These are phyloP conservation scores for Eupithecia dodoneata DNA, from an alignment of 2,888 invertebrate species.

Conservation along the genomic window DNA sequence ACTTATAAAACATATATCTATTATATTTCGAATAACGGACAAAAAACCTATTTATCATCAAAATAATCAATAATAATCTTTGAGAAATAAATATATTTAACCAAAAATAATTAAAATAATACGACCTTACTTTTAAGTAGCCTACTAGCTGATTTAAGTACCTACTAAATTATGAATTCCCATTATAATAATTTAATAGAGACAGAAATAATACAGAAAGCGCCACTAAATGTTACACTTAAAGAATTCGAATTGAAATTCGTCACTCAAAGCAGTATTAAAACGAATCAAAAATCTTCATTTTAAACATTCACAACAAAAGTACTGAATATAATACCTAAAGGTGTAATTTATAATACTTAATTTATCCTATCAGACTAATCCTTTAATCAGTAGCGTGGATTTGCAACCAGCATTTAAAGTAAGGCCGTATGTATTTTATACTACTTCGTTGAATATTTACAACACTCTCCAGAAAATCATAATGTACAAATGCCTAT, in stretches of 20 bases:
- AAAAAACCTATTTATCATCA: not conserved
- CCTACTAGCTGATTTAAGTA: not conserved
- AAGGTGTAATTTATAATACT: too few species aligned
- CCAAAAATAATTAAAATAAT: not conserved
- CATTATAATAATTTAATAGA: not conserved
- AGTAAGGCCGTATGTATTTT: constrained; percentile 3
- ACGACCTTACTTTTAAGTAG: not conserved
- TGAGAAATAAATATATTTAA: too few species aligned
- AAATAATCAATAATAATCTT: not conserved
- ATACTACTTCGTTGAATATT: not conserved
- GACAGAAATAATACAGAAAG: not conserved
- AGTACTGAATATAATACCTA: not conserved
- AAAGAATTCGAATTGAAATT: not conserved
- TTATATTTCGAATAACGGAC: constrained; percentile 3
- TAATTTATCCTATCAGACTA: too few species aligned
- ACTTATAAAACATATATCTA: constrained; percentile 15
- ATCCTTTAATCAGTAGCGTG: not conserved
- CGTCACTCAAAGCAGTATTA: not conserved
- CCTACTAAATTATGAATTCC: not conserved
- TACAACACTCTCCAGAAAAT: constrained; percentile 48
- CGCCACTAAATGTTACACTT: not conserved
- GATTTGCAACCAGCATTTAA: not conserved
- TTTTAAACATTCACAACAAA: too few species aligned
- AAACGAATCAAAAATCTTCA: not conserved
- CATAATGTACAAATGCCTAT: constrained; percentile 67